These are phyloP conservation scores for Pelmatolapia mariae DNA, from an alignment of 2,113 vertebrate species.

Conservation along the genomic window DNA sequence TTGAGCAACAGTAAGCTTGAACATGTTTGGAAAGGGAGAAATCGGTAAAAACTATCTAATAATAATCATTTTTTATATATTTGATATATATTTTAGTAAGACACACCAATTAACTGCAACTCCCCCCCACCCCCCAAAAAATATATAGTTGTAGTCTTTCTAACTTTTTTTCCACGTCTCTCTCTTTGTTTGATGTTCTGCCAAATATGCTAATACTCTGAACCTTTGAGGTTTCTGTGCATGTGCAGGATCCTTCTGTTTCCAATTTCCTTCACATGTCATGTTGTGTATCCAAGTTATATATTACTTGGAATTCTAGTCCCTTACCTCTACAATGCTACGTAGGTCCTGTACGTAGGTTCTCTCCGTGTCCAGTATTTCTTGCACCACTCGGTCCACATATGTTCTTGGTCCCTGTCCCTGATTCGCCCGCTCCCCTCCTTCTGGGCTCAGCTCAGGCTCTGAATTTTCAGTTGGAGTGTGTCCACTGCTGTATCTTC, in stretches of 20 bases:
- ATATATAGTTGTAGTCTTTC: not conserved
- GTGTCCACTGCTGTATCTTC: slow-evolving; percentile 46
- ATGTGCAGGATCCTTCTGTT: not conserved
- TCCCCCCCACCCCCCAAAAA: accelerated
- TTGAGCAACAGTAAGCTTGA: not conserved
- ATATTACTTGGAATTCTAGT: not conserved
- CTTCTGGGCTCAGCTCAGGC: slow-evolving; percentile 44
- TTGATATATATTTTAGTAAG: not conserved
- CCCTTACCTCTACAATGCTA: slow-evolving; percentile 92
- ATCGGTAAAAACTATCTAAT: not conserved
- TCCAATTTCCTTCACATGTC: not conserved
- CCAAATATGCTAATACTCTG: not conserved
- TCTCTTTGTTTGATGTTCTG: not conserved
- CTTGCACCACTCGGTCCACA: slow-evolving; percentile 93
- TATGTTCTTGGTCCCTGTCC: slow-evolving; percentile 84
- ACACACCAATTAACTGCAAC: not conserved
- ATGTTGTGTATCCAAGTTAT: not conserved
- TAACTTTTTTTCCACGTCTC: not conserved
- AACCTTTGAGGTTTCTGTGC: not conserved
- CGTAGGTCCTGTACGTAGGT: slow-evolving; percentile 93
- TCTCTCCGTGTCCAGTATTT: slow-evolving; percentile 94
- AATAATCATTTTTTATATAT: not conserved
- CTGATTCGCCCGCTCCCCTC: slow-evolving; percentile 53
- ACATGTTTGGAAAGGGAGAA: not conserved
- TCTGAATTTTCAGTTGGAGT: slow-evolving; percentile 50